These are phyloP conservation scores for Xerus rutilus DNA, from an alignment of 2,797 vertebrate genomes.

Conservation along the genomic window DNA sequence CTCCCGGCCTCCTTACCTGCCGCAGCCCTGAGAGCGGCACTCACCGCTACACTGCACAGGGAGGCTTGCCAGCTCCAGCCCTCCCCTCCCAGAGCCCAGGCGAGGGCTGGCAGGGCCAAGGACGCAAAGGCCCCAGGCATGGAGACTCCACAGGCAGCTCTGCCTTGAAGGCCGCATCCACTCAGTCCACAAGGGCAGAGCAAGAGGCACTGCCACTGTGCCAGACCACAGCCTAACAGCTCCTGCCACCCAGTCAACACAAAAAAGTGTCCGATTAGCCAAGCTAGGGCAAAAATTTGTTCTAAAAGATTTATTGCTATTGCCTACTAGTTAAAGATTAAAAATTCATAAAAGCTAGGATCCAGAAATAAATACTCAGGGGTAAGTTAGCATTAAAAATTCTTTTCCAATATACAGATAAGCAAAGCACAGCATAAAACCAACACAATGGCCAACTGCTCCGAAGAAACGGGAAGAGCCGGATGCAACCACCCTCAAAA, in stretches of 20 bases:
- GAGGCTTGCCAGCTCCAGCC: not conserved
- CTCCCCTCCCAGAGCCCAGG: not conserved
- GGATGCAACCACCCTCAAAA: not conserved
- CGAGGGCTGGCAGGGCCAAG: too few species aligned
- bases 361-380: not conserved
- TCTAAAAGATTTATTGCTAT: not conserved
- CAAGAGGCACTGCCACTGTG: not conserved
- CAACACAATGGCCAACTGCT: not conserved
- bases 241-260: too few species aligned
- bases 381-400: not conserved
- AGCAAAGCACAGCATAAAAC: not conserved
- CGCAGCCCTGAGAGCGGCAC: not conserved
- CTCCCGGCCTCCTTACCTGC: too few species aligned
- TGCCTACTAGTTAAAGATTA: not conserved
- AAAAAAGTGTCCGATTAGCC: not conserved
- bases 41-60: not conserved
- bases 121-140: too few species aligned
- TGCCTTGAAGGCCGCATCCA: not conserved
- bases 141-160: fast-evolving
- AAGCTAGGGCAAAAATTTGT: not conserved
- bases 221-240: not conserved
- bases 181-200: too few species aligned
- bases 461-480: not conserved
- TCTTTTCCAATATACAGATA: not conserved
- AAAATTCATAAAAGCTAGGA: not conserved